Conservation (phyloP, 1,140 invertebrate genomes). For the Drosophila leontia region DNA sequence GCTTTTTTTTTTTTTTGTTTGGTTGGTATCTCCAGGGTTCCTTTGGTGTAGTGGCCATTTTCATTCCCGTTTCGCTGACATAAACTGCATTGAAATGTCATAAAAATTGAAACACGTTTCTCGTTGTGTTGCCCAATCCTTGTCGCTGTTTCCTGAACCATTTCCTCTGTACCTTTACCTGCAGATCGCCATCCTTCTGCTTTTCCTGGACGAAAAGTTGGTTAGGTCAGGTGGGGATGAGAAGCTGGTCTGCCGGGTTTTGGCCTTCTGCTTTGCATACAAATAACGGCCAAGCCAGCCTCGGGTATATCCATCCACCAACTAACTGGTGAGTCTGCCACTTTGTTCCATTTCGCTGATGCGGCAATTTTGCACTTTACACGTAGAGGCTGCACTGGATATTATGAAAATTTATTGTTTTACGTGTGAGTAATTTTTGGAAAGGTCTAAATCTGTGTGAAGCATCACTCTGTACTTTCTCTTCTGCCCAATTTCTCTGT, state of each 20-base stretch:
- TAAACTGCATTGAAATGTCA: conserved; percentile 83
- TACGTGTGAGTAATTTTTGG: conserved; percentile 63
- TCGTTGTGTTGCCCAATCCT: conserved; percentile 32
- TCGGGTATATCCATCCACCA: not conserved
- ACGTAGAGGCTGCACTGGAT: conserved; percentile 32
- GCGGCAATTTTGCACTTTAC: conserved; percentile 71
- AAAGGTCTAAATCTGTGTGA: conserved; percentile 6
- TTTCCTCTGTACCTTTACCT: conserved; percentile 15
- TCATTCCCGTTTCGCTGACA: conserved; percentile 68
- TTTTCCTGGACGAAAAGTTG: conserved; percentile 52
- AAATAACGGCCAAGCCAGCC: conserved; percentile 62
- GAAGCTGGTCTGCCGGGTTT: conserved; percentile 34
- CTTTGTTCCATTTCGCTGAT: conserved; percentile 63
- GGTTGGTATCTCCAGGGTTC: not conserved
- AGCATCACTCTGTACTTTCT: not conserved
- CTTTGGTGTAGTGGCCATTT: conserved; percentile 33
- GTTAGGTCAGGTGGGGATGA: conserved; percentile 40
- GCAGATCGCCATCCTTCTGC: not conserved
- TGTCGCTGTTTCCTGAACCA: conserved; percentile 3
- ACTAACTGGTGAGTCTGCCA: conserved; percentile 6
- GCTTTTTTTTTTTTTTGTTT: conserved; percentile 40
- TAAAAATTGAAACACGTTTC: conserved; percentile 81
- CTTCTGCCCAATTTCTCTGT: not conserved
- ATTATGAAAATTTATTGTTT: conserved; percentile 78
- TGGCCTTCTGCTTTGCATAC: conserved; percentile 73